Evolutionary conservation across 1,140 invertebrate genomes (phyloP).

Genomic region (Octopus sinensis): DNA sequence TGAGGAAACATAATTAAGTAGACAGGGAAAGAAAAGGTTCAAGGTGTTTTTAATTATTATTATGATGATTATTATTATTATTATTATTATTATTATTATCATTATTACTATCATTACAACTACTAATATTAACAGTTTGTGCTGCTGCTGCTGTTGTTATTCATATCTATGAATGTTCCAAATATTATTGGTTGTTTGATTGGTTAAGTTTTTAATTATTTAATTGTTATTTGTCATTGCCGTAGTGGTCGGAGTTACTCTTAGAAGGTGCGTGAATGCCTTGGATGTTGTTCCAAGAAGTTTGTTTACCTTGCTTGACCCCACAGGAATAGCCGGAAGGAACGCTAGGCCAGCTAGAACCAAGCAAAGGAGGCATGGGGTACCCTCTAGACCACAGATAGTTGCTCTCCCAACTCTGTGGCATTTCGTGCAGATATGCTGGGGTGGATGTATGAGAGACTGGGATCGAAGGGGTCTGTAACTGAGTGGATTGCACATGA

Average conservation of each 20-base stretch:
- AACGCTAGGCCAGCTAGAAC: not conserved
- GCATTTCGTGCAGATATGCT: not conserved
- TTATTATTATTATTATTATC: no score
- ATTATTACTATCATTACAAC: no score
- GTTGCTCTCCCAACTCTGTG: constrained; percentile 3
- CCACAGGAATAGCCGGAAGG: not conserved
- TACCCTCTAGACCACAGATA: not conserved
- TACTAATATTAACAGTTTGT: no score
- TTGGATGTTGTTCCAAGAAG: not conserved
- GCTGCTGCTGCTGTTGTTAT: no score
- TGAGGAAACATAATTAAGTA: no score
- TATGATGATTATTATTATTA: no score
- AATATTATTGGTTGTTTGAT: no score
- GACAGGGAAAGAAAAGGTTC: no score
- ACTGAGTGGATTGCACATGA: not conserved
- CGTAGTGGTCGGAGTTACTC: not conserved
- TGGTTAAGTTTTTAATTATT: no score
- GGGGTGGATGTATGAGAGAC: not conserved
- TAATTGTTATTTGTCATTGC: no score
- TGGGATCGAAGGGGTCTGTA: not conserved
- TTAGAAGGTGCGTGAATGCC: not conserved
- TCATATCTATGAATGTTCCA: no score
- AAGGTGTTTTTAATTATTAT: no score
- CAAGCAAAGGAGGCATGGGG: not conserved
- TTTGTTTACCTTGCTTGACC: not conserved